Conservation (phyloP, 2,888 invertebrate genomes). For the Limnephilus lunatus region DNA sequence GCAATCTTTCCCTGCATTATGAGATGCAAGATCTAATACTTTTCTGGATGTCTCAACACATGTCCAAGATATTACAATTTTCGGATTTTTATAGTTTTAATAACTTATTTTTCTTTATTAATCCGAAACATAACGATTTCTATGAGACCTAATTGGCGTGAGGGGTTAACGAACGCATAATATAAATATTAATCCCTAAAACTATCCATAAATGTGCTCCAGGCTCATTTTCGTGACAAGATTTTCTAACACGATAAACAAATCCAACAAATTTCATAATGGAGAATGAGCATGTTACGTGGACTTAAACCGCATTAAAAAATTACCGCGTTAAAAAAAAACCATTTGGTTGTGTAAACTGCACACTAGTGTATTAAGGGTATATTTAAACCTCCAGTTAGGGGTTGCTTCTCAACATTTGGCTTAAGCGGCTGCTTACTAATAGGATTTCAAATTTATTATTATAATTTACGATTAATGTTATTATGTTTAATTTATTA, state of each 20-base stretch:
- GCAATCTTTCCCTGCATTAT: no score
- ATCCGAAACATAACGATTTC: no score
- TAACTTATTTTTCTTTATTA: no score
- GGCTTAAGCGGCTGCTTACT: neutral
- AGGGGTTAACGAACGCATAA: neutral
- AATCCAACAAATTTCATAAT: slow-evolving; percentile 42
- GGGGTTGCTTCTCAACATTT: neutral
- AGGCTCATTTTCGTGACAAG: slow-evolving; percentile 3
- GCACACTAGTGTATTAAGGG: neutral
- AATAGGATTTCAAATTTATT: neutral
- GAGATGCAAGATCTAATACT: no score
- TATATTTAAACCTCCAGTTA: neutral
- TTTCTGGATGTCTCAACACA: no score
- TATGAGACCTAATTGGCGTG: no score
- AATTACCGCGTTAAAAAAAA: slow-evolving; percentile 13
- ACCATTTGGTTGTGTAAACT: slow-evolving; percentile 3
- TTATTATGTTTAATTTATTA: no score
- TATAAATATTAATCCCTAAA: neutral
- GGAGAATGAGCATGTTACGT: slow-evolving; percentile 11
- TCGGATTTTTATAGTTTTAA: no score
- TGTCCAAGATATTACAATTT: no score
- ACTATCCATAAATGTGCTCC: neutral
- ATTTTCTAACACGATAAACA: neutral
- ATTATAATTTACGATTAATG: no score
- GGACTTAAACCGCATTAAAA: neutral